These are phyloP conservation scores for Elysia chlorotica DNA, from an alignment of 1,140 invertebrate species.

Conservation along the genomic window DNA sequence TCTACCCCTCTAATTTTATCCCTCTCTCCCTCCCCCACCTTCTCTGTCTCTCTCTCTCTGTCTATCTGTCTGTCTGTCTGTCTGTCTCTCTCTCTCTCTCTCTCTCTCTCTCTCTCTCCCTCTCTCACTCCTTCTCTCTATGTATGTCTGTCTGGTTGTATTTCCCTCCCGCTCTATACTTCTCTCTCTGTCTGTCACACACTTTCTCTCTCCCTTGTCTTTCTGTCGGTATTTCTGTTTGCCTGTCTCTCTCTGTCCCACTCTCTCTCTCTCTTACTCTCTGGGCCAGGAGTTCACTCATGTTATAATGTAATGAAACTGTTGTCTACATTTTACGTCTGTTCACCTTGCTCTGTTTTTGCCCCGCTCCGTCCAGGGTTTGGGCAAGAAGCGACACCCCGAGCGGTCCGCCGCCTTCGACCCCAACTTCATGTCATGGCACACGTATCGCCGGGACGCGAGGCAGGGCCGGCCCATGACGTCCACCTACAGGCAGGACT, in stretches of 20 bases:
- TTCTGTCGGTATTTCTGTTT: neutral
- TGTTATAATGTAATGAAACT: neutral
- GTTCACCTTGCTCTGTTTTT: too few relatives aligned
- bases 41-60: too few relatives aligned
- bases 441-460: constrained; percentile 43
- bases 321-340: too few relatives aligned
- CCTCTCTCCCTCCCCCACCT: too few relatives aligned
- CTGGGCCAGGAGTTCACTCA: neutral
- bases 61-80: too few relatives aligned
- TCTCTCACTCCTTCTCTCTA: too few relatives aligned
- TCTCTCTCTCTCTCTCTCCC: too few relatives aligned
- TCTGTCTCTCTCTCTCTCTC: too few relatives aligned
- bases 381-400: constrained; percentile 47
- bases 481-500: constrained; percentile 51
- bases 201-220: neutral
- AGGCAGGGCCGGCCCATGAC: constrained; percentile 40
- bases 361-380: constrained; percentile 40
- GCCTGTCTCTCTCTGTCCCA: neutral
- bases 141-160: too few relatives aligned
- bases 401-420: constrained; percentile 46
- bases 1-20: too few relatives aligned
- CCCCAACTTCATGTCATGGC: constrained; percentile 53
- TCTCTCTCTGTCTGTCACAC: too few relatives aligned
- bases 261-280: neutral
- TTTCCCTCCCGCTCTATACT: too few relatives aligned